Base-by-base conservation (phyloP, 2,797 vertebrate species). In the Pseudopleuronectes americanus region DNA sequence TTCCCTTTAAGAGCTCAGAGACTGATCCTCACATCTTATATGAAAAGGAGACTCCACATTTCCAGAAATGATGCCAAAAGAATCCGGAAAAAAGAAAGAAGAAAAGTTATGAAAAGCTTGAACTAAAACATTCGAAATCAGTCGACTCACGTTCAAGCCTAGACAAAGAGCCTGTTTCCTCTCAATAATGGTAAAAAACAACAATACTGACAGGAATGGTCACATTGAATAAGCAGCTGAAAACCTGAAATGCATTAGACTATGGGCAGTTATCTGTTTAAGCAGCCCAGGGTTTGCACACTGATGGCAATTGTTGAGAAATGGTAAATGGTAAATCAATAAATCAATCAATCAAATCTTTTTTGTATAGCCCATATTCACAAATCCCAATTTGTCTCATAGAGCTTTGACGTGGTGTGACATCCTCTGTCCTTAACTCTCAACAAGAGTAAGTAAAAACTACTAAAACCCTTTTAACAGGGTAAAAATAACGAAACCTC, bases 11-110 rank as follows among this genome's bases (percentile, higher is more conserved):
- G 6, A 24, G 6, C 16, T 36, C 13, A 19, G 26, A 9, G 23
- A 31, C 21, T 16, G 47, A 55, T 64, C 60, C 49, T 51, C 2
- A 4, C 4, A 28, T 52, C 9, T 23, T 38, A n/a, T 16, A 19
- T n/a, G 26, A 54, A 53, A 64, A 28, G 12, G 10, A 13, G 33
- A 57, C 21, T 57, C 24, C 23, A 48, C 21, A 26, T 62, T 38
- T 65, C 64, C 17, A 71, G 28, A 26, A 36, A 23, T 41, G 36
- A 12, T 22, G 53, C 10, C 56, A 47, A 65, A 64, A 64, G 79
- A 17, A 66, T 61, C 85, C 85, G 74, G 28, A 84, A 84, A 77
- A 80, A 57, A 84, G 41, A 41, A 64, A 61, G 12, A 67, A 60
- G 2, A 72, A 21, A 19, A 2, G 1, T 45, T 43, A 47, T 33